Percentiles rank a stretch among this genome's conserved stretches.
Conservation (phyloP, 64 coral and sea anemone genomes). For the Stichodactyla helianthus region DNA sequence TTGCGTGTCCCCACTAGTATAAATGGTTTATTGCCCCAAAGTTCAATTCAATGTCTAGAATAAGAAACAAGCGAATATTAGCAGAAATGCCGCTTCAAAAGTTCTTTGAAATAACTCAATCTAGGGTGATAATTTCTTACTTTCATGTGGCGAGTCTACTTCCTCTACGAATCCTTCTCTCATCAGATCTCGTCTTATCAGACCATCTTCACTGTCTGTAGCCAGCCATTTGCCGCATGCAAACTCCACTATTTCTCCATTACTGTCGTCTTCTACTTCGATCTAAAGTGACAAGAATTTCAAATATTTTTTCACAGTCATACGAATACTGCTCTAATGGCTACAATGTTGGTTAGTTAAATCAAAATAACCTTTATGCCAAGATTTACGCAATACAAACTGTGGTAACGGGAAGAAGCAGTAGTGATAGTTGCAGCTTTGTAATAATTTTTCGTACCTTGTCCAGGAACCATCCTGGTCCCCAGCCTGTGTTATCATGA, state of each 20-base stretch:
- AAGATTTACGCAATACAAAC: no score
- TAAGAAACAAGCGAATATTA: no score
- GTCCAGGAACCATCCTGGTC: slow-evolving; percentile 56
- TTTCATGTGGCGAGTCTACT: background rate
- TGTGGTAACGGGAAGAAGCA: no score
- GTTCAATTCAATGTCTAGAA: no score
- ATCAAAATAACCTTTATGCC: no score
- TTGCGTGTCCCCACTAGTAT: no score
- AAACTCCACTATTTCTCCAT: slow-evolving; percentile 13
- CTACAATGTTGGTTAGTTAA: no score
- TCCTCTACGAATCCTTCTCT: slow-evolving; percentile 25
- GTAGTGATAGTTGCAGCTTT: background rate
- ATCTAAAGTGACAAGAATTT: background rate
- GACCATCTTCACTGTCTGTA: slow-evolving; percentile 25
- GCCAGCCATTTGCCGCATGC: slow-evolving; percentile 11
- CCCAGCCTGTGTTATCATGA: slow-evolving; percentile 57
- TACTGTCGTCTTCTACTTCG: slow-evolving; percentile 21
- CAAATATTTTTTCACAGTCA: background rate
- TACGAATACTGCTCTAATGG: no score
- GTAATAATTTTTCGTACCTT: slow-evolving; percentile 26
- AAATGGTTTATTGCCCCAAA: no score
- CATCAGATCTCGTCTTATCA: slow-evolving; percentile 19
- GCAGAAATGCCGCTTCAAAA: no score
- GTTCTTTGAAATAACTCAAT: no score
- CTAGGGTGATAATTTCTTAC: background rate